Base-by-base conservation (phyloP, 2,113 vertebrate species). In the Danionella cerebrum region DNA sequence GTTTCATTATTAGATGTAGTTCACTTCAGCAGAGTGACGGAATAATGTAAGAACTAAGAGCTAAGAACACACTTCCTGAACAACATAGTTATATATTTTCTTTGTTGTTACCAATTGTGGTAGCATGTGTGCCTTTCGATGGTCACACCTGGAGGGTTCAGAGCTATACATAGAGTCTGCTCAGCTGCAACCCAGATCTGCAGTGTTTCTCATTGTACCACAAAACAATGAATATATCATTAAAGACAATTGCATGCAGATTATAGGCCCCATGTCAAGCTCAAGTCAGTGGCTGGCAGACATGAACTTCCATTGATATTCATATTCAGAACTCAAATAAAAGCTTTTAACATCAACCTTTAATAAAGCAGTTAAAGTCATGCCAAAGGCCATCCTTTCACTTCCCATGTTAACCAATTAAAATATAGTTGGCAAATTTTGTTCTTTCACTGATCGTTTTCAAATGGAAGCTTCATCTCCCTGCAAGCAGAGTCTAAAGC, bases 61-160 rank as follows among this genome's bases (percentile, higher is more conserved):
- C n/a, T n/a, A n/a, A n/a, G n/a, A n/a, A n/a, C n/a, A n/a, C n/a
- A n/a, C n/a, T n/a, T n/a, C n/a, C n/a, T n/a, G n/a, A n/a, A n/a
- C n/a, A n/a, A n/a, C n/a, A n/a, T n/a, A n/a, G 1, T 33, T 9
- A 33, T 33, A 3, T 5, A 33, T 13, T 14, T 39, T 41, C 9
- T 6, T 25, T 41, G 38, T 39, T 41, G n/a, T 12, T 58, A 16
- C 38, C 36, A 16, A 33, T 58, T 77, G 72, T 51, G 8, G 62
- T 54, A 31, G 54, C 45, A 38, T 69, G 60, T 11, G 71, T 70
- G 74, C 54, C n/a, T 53, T 51, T 72, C 83, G 80, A 77, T 76
- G 69, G 19, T 29, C 76, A 62, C 68, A 70, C 67, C 45, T 38
- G 41, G 16, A 60, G 21, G 48, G 12, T 33, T n/a, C 11, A 27